These are phyloP conservation scores for Sorex araneus DNA, from an alignment of 2,113 vertebrate genomes.

Conservation along the genomic window DNA sequence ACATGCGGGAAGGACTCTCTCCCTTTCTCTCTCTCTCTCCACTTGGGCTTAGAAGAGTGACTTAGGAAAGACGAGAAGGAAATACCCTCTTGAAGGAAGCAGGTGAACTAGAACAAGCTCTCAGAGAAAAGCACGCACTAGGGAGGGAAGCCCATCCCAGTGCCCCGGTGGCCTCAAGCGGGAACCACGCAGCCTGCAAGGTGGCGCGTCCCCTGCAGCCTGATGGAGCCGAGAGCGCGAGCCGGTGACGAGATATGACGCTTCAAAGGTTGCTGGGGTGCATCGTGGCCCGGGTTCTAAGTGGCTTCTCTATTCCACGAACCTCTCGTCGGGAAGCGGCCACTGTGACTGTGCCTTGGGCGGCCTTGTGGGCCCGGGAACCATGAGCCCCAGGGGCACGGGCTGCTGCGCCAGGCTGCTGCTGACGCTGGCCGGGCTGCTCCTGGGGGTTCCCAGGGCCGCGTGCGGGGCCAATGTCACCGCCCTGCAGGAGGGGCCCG, in stretches of 20 bases:
- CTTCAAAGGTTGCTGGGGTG: slow-evolving; percentile 69
- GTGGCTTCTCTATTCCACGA: not conserved
- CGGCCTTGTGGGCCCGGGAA: slow-evolving; percentile 32
- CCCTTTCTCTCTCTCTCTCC: too few relatives aligned
- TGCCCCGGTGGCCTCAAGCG: too few relatives aligned
- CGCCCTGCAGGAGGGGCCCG: slow-evolving; percentile 30
- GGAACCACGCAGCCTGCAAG: not conserved
- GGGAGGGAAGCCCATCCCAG: too few relatives aligned
- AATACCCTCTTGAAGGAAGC: too few relatives aligned
- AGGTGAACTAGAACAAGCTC: too few relatives aligned
- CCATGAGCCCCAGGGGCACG: slow-evolving; percentile 65
- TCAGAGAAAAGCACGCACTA: too few relatives aligned
- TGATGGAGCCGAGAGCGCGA: fast-evolving
- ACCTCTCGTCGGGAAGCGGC: not conserved
- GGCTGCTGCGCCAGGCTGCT: slow-evolving; percentile 55
- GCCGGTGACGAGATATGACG: slow-evolving; percentile 64
- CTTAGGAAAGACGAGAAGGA: too few relatives aligned
- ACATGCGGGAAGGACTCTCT: too few relatives aligned
- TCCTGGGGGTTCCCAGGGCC: slow-evolving; percentile 61
- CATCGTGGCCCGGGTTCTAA: not conserved
- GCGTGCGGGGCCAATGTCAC: slow-evolving; percentile 53
- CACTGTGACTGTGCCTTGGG: slow-evolving; percentile 8
- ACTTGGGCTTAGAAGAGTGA: too few relatives aligned
- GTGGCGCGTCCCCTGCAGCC: not conserved
- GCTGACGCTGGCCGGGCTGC: slow-evolving; percentile 63